These are phyloP conservation scores for Lithophane socia DNA, from an alignment of 2,888 invertebrate genomes.

Conservation along the genomic window DNA sequence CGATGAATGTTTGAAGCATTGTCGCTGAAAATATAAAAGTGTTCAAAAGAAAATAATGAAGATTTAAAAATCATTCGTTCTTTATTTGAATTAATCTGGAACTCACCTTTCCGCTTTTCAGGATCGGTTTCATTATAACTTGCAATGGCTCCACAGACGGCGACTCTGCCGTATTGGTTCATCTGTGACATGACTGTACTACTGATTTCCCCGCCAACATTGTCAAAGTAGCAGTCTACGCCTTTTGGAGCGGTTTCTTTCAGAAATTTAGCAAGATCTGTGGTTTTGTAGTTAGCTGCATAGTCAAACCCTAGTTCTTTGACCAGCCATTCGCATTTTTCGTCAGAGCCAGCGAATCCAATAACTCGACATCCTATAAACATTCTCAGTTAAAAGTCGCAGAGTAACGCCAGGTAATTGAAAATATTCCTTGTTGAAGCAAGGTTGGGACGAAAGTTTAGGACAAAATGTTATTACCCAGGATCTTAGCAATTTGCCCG, in stretches of 20 bases:
- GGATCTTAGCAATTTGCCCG: slow-evolving; percentile 94
- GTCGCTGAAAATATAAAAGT: slow-evolving; percentile 73
- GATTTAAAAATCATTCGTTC: not conserved
- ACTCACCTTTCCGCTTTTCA: slow-evolving; percentile 85
- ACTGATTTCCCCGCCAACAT: slow-evolving; percentile 93
- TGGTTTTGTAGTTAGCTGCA: slow-evolving; percentile 93
- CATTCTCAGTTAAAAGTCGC: not conserved
- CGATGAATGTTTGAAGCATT: slow-evolving; percentile 88
- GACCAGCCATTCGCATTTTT: slow-evolving; percentile 92
- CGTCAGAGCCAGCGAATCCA: slow-evolving; percentile 93
- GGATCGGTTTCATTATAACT: slow-evolving; percentile 90
- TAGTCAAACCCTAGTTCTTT: slow-evolving; percentile 92
- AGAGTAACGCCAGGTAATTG: not conserved
- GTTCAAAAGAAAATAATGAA: not conserved
- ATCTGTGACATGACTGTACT: slow-evolving; percentile 91
- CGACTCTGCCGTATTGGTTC: slow-evolving; percentile 91
- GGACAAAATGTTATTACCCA: slow-evolving; percentile 78
- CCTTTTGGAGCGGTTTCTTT: slow-evolving; percentile 92
- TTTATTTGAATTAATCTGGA: not conserved
- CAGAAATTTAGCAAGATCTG: slow-evolving; percentile 88
- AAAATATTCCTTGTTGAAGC: not conserved
- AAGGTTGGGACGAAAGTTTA: not conserved
- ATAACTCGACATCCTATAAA: slow-evolving; percentile 91
- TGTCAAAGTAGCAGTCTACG: slow-evolving; percentile 94
- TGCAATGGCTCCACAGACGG: slow-evolving; percentile 92